Percentiles rank a stretch among this genome's conserved stretches.
Evolutionary conservation across 2,888 invertebrate species (phyloP).

Genomic region (Eugnorisma glareosa): DNA sequence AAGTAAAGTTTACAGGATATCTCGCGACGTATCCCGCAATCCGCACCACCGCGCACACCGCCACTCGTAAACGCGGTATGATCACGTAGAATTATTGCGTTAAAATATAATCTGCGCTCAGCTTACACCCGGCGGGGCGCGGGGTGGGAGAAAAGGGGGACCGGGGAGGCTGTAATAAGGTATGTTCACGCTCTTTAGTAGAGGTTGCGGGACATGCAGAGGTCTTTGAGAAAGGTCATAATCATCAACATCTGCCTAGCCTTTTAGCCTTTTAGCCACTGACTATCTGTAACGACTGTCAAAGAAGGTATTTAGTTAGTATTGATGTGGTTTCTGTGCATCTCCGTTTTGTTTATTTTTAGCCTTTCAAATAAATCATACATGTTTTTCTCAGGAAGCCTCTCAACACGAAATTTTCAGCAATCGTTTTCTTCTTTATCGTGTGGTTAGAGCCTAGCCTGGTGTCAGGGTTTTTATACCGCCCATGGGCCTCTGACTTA

Average conservation of each 20-base stretch:
- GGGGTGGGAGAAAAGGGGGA: background rate
- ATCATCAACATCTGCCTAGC: background rate
- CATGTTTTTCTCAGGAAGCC: too few species aligned
- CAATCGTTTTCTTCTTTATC: too few species aligned
- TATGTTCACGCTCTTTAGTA: conserved; percentile 37
- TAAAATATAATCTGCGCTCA: conserved; percentile 86
- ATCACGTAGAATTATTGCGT: conserved; percentile 89
- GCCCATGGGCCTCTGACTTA: too few species aligned
- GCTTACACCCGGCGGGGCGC: conserved; percentile 29
- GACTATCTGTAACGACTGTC: too few species aligned
- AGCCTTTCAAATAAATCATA: too few species aligned
- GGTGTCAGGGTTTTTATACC: too few species aligned
- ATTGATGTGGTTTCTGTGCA: too few species aligned
- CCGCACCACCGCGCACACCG: conserved; percentile 13
- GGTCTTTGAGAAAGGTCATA: background rate
- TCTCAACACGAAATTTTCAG: too few species aligned
- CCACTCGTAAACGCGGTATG: conserved; percentile 88
- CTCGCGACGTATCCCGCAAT: conserved; percentile 63
- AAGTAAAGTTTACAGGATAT: conserved; percentile 32
- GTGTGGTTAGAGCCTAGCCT: too few species aligned
- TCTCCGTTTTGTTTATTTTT: too few species aligned
- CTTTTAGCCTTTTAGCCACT: background rate
- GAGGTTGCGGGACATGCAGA: background rate
- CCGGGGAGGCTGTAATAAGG: conserved; percentile 22
- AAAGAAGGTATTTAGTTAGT: too few species aligned